Evolutionary conservation across 2,888 invertebrate genomes (phyloP).

Genomic region (Mesorhabditis sp.): DNA sequence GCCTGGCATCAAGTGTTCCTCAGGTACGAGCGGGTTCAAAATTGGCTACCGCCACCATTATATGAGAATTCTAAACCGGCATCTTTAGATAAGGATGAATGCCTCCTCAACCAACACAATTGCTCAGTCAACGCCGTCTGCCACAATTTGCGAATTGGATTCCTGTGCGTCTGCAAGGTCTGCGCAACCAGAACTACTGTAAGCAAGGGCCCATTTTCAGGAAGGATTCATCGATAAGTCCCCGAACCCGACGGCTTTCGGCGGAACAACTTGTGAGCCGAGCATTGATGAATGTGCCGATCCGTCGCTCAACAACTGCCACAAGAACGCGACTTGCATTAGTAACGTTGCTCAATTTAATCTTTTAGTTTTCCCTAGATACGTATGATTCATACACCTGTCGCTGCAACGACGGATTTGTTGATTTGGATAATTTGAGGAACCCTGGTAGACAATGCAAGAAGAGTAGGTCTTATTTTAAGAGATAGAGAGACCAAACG

Average conservation of each 20-base stretch:
- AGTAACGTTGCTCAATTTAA: slow-evolving; percentile 26
- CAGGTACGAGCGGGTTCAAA: slow-evolving; percentile 24
- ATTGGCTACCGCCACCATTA: not conserved
- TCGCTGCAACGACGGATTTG: slow-evolving; percentile 52
- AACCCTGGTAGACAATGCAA: slow-evolving; percentile 51
- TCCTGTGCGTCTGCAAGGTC: slow-evolving; percentile 75
- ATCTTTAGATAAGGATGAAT: slow-evolving; percentile 79
- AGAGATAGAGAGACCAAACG: not conserved
- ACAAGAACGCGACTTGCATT: slow-evolving; percentile 54
- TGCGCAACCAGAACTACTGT: not conserved
- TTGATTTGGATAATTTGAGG: slow-evolving; percentile 46
- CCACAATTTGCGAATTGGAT: slow-evolving; percentile 81
- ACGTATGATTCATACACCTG: slow-evolving; percentile 51
- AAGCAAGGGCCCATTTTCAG: not conserved
- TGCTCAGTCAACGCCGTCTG: slow-evolving; percentile 81
- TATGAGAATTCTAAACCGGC: not conserved
- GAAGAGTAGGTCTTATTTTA: slow-evolving; percentile 21
- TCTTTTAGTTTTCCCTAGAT: slow-evolving; percentile 15
- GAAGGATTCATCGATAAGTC: slow-evolving; percentile 53
- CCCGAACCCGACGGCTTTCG: slow-evolving; percentile 52
- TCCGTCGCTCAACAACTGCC: slow-evolving; percentile 48
- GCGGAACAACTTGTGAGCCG: slow-evolving; percentile 48
- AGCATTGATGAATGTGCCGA: slow-evolving; percentile 53
- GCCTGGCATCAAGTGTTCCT: slow-evolving; percentile 49
- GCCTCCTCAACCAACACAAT: slow-evolving; percentile 76